phyloP scores from a whole-genome alignment of 2,888 invertebrate genomes.

The Drosophila recens region DNA sequence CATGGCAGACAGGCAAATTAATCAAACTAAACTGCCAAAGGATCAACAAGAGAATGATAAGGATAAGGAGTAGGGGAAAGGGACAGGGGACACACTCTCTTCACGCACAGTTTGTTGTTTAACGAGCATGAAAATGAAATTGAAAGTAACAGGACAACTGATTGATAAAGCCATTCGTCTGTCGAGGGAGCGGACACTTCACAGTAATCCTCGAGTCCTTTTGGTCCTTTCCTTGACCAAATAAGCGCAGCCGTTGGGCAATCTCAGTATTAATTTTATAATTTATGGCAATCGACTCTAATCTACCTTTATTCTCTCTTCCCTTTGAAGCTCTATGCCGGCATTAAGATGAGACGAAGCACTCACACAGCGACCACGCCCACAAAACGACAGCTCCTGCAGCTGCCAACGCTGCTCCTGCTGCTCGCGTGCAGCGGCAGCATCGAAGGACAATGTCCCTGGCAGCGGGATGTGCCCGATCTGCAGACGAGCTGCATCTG shows the following conservation, averaged over 20 bases:
- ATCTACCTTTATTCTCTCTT: background rate
- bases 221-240: background rate
- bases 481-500: constrained; percentile 94
- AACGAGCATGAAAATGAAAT: constrained; percentile 79
- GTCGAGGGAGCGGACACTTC: constrained; percentile 10
- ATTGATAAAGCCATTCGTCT: constrained; percentile 66
- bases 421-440: constrained; percentile 47
- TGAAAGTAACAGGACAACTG: constrained; percentile 70
- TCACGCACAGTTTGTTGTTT: constrained; percentile 70
- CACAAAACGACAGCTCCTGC: constrained; percentile 40
- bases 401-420: constrained; percentile 47
- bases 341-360: constrained; percentile 75
- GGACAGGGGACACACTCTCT: constrained; percentile 29
- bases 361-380: constrained; percentile 51
- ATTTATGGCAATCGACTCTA: constrained; percentile 54
- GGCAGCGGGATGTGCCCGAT: constrained; percentile 91
- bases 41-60: constrained; percentile 59
- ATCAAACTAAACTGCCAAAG: constrained; percentile 77
- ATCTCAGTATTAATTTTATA: constrained; percentile 59
- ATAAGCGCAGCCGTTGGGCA: background rate
- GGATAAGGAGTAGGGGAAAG: background rate
- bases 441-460: constrained; percentile 90
- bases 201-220: constrained; percentile 4
- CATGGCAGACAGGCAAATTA: constrained; percentile 72
- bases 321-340: constrained; percentile 61